A percentile compares a stretch with the other conserved stretches of the same genome.
These are phyloP conservation scores for Hyposmocoma kahamanoa DNA, from an alignment of 1,140 invertebrate species.

Conservation along the genomic window DNA sequence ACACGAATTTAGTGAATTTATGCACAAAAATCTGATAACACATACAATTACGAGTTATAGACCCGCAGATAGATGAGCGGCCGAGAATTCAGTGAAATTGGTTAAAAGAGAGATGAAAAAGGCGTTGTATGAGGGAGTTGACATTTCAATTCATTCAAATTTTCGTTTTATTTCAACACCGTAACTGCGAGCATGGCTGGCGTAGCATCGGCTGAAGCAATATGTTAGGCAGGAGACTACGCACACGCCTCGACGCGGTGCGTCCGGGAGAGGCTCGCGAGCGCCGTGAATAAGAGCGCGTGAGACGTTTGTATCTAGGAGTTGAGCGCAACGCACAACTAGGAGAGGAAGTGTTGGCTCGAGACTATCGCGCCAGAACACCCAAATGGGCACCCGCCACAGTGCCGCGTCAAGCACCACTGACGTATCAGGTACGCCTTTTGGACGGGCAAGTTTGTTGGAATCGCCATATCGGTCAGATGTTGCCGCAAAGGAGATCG, in stretches of 20 bases:
- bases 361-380: neutral
- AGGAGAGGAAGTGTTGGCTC: neutral
- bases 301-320: neutral
- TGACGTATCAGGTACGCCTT: neutral
- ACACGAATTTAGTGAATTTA: neutral
- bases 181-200: neutral
- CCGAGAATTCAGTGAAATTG: neutral
- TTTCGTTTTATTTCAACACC: slow-evolving; percentile 1
- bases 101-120: neutral
- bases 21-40: neutral
- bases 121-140: neutral
- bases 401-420: neutral
- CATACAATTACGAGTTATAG: neutral
- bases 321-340: neutral
- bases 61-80: neutral
- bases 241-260: neutral
- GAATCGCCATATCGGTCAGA: neutral
- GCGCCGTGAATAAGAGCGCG: neutral
- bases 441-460: neutral
- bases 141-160: neutral
- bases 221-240: neutral
- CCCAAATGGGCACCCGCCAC: neutral
- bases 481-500: neutral
- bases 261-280: neutral
- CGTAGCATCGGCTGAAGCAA: neutral